Conservation (phyloP, 2,888 invertebrate genomes). For the Euclidia mi region DNA sequence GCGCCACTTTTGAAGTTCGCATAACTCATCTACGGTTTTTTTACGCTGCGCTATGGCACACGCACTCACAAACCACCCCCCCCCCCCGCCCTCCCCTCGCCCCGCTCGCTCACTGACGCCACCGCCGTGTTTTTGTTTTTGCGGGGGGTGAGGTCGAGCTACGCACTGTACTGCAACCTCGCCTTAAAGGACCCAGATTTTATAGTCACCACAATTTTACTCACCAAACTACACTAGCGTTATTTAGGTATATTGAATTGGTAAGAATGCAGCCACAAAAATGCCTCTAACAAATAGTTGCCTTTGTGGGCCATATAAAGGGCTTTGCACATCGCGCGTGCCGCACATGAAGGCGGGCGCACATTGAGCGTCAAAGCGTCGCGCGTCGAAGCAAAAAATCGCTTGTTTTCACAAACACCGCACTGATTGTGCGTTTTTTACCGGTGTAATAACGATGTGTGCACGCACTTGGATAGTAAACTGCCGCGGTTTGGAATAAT, state of each 20-base stretch:
- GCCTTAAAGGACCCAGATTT: too few species aligned
- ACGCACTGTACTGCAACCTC: too few species aligned
- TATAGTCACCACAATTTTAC: too few species aligned
- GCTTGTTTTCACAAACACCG: conserved; percentile 57
- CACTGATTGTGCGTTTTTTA: conserved; percentile 68
- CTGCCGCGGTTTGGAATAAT: not conserved
- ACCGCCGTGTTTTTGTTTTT: too few species aligned
- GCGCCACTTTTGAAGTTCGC: too few species aligned
- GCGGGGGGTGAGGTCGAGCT: too few species aligned
- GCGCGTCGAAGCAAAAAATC: conserved; percentile 43
- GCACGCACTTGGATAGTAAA: conserved; percentile 1
- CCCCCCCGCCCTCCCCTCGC: too few species aligned
- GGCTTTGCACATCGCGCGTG: not conserved
- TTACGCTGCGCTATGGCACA: too few species aligned
- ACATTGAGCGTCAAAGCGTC: conserved; percentile 27
- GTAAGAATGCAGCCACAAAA: not conserved
- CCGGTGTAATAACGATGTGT: conserved; percentile 59
- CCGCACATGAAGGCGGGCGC: conserved; percentile 33
- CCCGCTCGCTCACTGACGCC: too few species aligned
- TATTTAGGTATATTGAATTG: not conserved
- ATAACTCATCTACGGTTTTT: too few species aligned
- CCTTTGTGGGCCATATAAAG: conserved; percentile 2
- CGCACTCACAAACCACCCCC: too few species aligned
- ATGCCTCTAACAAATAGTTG: not conserved
- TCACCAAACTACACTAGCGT: too few species aligned